Conservation (phyloP, 2,888 invertebrate species). For the Acrocera orbiculus region DNA sequence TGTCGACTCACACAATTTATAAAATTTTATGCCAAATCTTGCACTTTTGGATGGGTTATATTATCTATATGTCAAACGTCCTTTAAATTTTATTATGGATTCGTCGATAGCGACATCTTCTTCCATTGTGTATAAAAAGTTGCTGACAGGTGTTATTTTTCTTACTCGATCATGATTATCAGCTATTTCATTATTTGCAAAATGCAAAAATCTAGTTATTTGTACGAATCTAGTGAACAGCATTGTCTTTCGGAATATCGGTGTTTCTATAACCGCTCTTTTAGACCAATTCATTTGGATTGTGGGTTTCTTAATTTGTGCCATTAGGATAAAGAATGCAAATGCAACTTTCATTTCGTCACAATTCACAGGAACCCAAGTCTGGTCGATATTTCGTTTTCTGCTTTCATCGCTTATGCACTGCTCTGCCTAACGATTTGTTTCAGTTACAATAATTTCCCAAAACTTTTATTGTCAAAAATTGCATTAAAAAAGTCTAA, state of each 20-base stretch:
- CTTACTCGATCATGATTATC: neutral
- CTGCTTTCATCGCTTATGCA: no score
- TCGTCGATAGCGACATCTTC: slow-evolving; percentile 3
- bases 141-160: neutral
- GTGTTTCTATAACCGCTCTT: slow-evolving; percentile 3
- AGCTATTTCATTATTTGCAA: neutral
- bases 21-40: slow-evolving; percentile 2
- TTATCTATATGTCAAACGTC: slow-evolving; percentile 1
- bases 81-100: slow-evolving; percentile 3
- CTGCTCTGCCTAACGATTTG: slow-evolving; percentile 2
- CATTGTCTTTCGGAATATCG: slow-evolving; percentile 1
- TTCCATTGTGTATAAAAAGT: slow-evolving; percentile 3
- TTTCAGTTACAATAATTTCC: slow-evolving; percentile 1
- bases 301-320: neutral
- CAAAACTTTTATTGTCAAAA: slow-evolving; percentile 3
- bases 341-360: neutral
- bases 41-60: slow-evolving; percentile 1
- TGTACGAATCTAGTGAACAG: neutral
- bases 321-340: neutral
- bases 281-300: slow-evolving; percentile 5
- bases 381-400: slow-evolving; percentile 1
- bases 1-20: slow-evolving; percentile 5
- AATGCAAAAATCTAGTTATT: slow-evolving; percentile 2
- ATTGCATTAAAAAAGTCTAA: slow-evolving; percentile 2
- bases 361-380: neutral